A percentile compares a stretch with the other conserved stretches of the same genome.
phyloP scores from a whole-genome alignment of 92 coral and sea anemone species.

The Siderastrea siderea region DNA sequence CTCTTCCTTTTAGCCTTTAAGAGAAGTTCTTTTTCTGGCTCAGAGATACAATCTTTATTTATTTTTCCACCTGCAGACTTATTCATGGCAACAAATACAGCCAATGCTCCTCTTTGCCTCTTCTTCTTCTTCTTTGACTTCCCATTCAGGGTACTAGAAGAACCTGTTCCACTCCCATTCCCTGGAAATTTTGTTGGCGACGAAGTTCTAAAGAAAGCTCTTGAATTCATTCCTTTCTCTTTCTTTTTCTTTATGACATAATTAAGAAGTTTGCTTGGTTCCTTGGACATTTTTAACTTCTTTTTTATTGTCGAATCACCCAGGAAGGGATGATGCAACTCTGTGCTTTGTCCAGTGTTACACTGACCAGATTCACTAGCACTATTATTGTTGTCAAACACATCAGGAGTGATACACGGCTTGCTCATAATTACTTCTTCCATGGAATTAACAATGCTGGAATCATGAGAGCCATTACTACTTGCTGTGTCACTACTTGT shows the following conservation, averaged over 20 bases:
- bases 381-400: neutral
- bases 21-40: slow-evolving; percentile 33
- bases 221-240: slow-evolving; percentile 21
- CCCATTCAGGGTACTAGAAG: neutral
- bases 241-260: slow-evolving; percentile 55
- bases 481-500: neutral
- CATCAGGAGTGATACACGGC: neutral
- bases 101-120: slow-evolving; percentile 49
- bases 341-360: neutral
- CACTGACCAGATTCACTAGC: neutral
- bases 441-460: neutral
- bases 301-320: neutral
- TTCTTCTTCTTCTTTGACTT: slow-evolving; percentile 16
- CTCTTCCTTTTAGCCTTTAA: slow-evolving; percentile 35
- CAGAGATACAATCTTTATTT: neutral
- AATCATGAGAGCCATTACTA: neutral
- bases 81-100: slow-evolving; percentile 55
- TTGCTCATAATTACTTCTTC: slow-evolving; percentile 3
- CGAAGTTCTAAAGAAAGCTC: slow-evolving; percentile 18
- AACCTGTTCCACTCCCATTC: neutral
- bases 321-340: neutral
- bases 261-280: slow-evolving; percentile 41
- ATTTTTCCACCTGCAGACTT: slow-evolving; percentile 47
- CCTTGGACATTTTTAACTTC: slow-evolving; percentile 28
- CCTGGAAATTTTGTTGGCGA: slow-evolving; percentile 7